phyloP scores from a whole-genome alignment of 2,113 vertebrate species.

The Actinemys pallida region DNA sequence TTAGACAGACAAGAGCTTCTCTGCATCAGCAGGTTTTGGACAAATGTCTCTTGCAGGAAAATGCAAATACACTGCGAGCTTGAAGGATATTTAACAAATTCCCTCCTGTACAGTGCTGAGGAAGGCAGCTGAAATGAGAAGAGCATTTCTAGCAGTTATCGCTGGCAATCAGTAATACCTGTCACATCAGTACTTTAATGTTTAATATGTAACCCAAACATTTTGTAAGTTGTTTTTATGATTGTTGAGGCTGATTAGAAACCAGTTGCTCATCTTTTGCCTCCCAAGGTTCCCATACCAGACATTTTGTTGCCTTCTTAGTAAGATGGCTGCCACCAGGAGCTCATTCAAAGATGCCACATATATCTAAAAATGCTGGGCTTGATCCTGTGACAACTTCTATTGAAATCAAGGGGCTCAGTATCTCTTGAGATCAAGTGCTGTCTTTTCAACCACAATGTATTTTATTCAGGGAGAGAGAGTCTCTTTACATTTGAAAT shows the following conservation, averaged over 20 bases:
- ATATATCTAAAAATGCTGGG: not conserved
- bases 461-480: not conserved
- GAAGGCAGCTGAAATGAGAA: not conserved
- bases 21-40: not conserved
- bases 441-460: not conserved
- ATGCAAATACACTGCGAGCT: not conserved
- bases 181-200: not conserved
- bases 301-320: not conserved
- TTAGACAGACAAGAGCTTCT: not conserved
- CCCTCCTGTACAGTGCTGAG: not conserved
- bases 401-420: not conserved
- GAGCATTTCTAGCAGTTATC: not conserved
- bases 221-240: not conserved
- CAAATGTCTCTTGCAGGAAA: not conserved
- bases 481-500: not conserved
- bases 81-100: not conserved
- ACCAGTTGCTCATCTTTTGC: not conserved
- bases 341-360: not conserved
- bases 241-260: not conserved
- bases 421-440: not conserved
- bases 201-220: not conserved
- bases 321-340: not conserved
- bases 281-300: not conserved
- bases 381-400: not conserved
- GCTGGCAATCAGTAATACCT: not conserved